Evolutionary conservation across 2,113 vertebrate genomes (phyloP), one percentile per base, ranked within the genome.

Genomic region (Grallaria varia): DNA sequence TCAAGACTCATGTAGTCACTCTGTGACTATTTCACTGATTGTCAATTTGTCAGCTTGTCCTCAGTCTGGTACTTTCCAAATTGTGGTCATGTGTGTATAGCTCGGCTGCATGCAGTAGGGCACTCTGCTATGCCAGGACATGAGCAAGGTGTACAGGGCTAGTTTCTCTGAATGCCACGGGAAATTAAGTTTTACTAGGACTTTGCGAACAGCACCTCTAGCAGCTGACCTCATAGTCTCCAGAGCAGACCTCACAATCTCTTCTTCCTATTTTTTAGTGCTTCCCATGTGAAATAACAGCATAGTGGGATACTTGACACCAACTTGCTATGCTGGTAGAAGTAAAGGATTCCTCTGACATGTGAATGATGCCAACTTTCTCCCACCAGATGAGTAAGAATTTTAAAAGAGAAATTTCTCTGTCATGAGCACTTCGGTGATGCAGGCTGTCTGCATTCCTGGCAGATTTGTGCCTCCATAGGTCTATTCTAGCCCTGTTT

Each of bases 391-490:
- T 37, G 7, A 88, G n/a, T 17, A 71, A 80, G 59, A 86, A 86
- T 67, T 45, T 30, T 21, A 71, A 80, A 74, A 35, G 55, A 92
- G 27, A 90, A 69, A 47, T 84, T 84, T 93, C 67, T 83, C 56
- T 84, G 33, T 59, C 10, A 4, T 28, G 56, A 87, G 18, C 1
- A 0, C 25, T 45, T 24, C 42, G 45, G 14, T 13, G 31, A 89
- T 78, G 60, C 73, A 89, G 28, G 33, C 53, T 78, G 28, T 5
- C 83, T 60, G 60, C 95, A 93, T 96, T 97, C 87, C 76, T 91
- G 60, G 13, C 68, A 83, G 72, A 77, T 83, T 86, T 68, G 58
- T 88, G 62, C 35, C 17, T 90, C 28, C 2, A 1, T n/a, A 66
- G 10, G 55, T 71, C 52, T 91, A 59, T 44, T 49, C 52, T 39